Conservation (phyloP, 2,797 vertebrate species). For the Setipinna tenuifilis region DNA sequence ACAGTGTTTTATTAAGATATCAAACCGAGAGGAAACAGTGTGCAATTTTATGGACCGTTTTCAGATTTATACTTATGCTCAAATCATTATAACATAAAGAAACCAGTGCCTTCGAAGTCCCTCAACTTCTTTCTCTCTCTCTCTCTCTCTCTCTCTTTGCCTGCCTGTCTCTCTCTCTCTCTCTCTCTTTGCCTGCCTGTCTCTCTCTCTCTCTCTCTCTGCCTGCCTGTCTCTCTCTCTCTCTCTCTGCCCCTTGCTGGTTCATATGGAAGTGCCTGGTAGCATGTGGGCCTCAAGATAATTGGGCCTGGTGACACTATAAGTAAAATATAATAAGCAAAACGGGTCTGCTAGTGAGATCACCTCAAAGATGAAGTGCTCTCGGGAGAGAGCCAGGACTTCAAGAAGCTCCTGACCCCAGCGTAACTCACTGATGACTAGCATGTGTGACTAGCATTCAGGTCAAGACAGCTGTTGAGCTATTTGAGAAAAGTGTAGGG, state of each 20-base stretch:
- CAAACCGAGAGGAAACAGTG: slow-evolving; percentile 55
- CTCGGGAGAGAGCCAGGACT: slow-evolving; percentile 73
- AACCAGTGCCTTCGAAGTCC: not conserved
- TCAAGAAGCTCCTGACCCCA: slow-evolving; percentile 81
- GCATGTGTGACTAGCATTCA: slow-evolving; percentile 77
- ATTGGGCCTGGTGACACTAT: slow-evolving; percentile 76
- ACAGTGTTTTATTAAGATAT: slow-evolving; percentile 65
- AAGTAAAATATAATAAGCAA: slow-evolving; percentile 80
- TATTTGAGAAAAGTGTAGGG: slow-evolving; percentile 21
- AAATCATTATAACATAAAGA: slow-evolving; percentile 18
- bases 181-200: not conserved
- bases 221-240: slow-evolving; percentile 2
- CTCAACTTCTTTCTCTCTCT: not conserved
- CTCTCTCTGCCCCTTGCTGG: slow-evolving; percentile 46
- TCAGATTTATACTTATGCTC: slow-evolving; percentile 66
- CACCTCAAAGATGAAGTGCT: slow-evolving; percentile 76
- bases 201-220: not conserved
- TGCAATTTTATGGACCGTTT: slow-evolving; percentile 62
- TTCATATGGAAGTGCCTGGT: slow-evolving; percentile 71
- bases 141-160: not conserved
- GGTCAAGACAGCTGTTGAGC: slow-evolving; percentile 74
- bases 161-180: no score
- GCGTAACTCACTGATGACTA: slow-evolving; percentile 79
- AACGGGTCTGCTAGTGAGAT: slow-evolving; percentile 75
- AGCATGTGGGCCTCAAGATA: slow-evolving; percentile 76